Evolutionary conservation across 2,888 invertebrate genomes (phyloP).

Genomic region (Patella depressa): DNA sequence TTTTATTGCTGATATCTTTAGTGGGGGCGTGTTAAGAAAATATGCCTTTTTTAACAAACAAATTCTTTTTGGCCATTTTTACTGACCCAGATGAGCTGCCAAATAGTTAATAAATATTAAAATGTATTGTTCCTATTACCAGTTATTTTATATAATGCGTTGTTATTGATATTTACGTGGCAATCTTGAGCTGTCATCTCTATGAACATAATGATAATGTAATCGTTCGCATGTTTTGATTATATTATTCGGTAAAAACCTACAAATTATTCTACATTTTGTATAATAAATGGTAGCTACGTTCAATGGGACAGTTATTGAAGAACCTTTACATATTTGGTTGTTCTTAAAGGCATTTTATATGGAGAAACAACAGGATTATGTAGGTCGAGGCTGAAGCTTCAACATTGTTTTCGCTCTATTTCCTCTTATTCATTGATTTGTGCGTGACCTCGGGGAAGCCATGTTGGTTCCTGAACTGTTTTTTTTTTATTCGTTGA

Average conservation of each 20-base stretch:
- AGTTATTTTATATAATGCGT: too few species aligned
- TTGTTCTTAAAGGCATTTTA: too few species aligned
- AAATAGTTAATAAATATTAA: too few species aligned
- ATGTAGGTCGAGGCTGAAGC: neutral
- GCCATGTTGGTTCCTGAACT: constrained; percentile 9
- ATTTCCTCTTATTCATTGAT: constrained; percentile 13
- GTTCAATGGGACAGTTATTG: too few species aligned
- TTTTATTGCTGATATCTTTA: neutral
- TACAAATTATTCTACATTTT: too few species aligned
- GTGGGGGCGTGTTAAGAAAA: constrained; percentile 9
- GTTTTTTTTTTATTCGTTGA: neutral
- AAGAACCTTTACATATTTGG: too few species aligned
- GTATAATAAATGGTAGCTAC: too few species aligned
- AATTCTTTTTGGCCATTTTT: too few species aligned
- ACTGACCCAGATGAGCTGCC: too few species aligned
- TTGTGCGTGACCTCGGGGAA: constrained; percentile 9
- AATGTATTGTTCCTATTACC: too few species aligned
- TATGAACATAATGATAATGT: neutral
- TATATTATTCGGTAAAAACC: neutral
- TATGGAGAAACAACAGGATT: neutral
- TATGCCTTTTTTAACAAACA: neutral
- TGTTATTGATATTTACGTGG: too few species aligned
- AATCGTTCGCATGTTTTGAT: neutral
- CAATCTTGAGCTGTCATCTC: neutral
- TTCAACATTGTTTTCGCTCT: constrained; percentile 13